Conservation (phyloP, 1,140 invertebrate species). For the Arion vulgaris region DNA sequence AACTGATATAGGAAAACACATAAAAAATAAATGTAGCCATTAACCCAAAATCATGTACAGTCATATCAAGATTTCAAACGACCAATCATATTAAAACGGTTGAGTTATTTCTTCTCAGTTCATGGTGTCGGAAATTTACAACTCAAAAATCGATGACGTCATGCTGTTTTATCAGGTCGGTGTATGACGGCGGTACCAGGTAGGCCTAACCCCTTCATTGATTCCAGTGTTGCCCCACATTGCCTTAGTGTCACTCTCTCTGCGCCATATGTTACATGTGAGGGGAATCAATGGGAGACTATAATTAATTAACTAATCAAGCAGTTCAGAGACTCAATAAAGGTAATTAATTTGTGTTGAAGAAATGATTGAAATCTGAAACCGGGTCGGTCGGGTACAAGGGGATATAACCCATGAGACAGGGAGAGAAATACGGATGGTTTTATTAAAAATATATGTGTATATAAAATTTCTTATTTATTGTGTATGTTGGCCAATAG, state of each 20-base stretch:
- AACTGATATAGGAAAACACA: too few relatives aligned
- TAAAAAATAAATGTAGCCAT: too few relatives aligned
- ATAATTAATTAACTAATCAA: conserved; percentile 36
- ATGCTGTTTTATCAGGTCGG: conserved; percentile 1
- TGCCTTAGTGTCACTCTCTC: neutral
- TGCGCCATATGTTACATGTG: neutral
- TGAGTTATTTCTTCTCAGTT: neutral
- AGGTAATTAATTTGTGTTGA: conserved; percentile 26
- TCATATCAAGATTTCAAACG: too few relatives aligned
- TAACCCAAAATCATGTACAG: too few relatives aligned
- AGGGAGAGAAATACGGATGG: too few relatives aligned
- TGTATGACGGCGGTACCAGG: neutral
- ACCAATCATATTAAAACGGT: too few relatives aligned
- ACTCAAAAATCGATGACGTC: conserved; percentile 14
- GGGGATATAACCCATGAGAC: too few relatives aligned
- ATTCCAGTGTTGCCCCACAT: conserved; percentile 16
- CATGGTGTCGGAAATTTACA: neutral
- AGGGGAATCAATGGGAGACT: too few relatives aligned
- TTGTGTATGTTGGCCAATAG: too few relatives aligned
- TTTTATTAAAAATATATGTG: too few relatives aligned
- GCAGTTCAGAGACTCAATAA: neutral
- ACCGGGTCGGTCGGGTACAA: neutral
- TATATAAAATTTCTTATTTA: too few relatives aligned
- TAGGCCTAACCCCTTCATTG: neutral
- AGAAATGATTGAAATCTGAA: neutral